These are phyloP conservation scores for Helogale parvula DNA, from an alignment of 2,113 vertebrate genomes.

Conservation along the genomic window DNA sequence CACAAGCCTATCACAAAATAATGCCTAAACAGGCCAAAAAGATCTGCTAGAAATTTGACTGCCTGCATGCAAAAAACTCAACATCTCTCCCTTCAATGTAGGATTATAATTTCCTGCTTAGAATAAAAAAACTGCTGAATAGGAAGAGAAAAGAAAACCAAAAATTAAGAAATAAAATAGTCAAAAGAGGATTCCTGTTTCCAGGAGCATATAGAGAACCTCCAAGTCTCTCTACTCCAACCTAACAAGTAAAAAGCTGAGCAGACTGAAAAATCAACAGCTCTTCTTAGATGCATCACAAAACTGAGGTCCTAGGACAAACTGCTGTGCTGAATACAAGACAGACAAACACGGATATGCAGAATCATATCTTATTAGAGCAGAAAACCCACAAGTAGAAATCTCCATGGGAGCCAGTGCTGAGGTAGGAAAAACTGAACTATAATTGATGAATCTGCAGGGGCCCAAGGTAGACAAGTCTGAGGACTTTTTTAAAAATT, in stretches of 20 bases:
- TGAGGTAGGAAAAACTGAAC: background rate
- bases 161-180: background rate
- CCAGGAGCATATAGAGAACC: background rate
- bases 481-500: background rate
- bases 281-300: background rate
- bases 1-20: background rate
- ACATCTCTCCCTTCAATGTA: too few relatives aligned
- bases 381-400: background rate
- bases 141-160: background rate
- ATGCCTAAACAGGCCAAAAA: background rate
- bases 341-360: background rate
- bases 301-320: background rate
- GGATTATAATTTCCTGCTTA: background rate
- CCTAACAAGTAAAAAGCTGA: background rate
- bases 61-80: slow-evolving; percentile 1
- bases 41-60: background rate
- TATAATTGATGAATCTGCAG: background rate
- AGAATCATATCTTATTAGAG: background rate
- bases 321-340: background rate
- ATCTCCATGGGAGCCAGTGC: background rate
- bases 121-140: background rate
- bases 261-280: background rate
- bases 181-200: background rate
- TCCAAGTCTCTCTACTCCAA: background rate
- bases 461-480: too few relatives aligned